Evolutionary conservation across 2,113 vertebrate genomes (phyloP).

Genomic region (Uropsilus gracilis): DNA sequence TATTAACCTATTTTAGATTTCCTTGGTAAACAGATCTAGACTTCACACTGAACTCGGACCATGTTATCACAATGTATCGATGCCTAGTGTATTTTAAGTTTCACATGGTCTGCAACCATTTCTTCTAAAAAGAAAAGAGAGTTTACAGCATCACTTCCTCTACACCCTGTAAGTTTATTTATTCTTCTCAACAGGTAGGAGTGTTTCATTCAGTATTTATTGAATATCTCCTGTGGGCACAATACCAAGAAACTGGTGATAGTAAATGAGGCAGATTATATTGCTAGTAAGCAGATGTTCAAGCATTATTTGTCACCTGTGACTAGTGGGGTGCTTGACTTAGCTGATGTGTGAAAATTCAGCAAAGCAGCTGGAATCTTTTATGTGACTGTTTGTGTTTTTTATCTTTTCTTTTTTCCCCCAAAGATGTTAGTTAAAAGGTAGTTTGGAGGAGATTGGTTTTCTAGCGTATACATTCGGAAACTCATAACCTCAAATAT

Average conservation of each 20-base stretch:
- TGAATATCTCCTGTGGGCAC: slow-evolving; percentile 72
- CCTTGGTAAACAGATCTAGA: background rate
- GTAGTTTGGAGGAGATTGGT: background rate
- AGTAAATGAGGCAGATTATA: slow-evolving; percentile 76
- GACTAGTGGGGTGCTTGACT: slow-evolving; percentile 69
- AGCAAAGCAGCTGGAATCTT: slow-evolving; percentile 70
- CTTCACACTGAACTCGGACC: background rate
- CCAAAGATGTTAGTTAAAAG: slow-evolving; percentile 45
- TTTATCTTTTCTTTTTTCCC: background rate
- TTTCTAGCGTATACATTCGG: slow-evolving; percentile 28
- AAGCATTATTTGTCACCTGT: slow-evolving; percentile 74
- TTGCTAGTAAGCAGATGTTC: slow-evolving; percentile 78
- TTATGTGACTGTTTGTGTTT: background rate
- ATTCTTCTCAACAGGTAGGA: slow-evolving; percentile 71
- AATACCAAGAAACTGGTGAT: slow-evolving; percentile 63
- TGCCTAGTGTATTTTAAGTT: background rate
- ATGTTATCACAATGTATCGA: slow-evolving; percentile 1
- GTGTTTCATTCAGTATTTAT: slow-evolving; percentile 75
- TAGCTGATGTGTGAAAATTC: slow-evolving; percentile 64
- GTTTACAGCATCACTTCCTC: background rate
- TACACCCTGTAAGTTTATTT: slow-evolving; percentile 21
- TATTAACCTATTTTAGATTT: slow-evolving; percentile 62
- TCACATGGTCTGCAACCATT: background rate
- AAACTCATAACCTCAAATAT: slow-evolving; percentile 35
- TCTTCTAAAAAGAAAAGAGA: slow-evolving; percentile 15